Base-by-base conservation (phyloP, 2,797 vertebrate genomes). In the Ctenosaura bakeri region DNA sequence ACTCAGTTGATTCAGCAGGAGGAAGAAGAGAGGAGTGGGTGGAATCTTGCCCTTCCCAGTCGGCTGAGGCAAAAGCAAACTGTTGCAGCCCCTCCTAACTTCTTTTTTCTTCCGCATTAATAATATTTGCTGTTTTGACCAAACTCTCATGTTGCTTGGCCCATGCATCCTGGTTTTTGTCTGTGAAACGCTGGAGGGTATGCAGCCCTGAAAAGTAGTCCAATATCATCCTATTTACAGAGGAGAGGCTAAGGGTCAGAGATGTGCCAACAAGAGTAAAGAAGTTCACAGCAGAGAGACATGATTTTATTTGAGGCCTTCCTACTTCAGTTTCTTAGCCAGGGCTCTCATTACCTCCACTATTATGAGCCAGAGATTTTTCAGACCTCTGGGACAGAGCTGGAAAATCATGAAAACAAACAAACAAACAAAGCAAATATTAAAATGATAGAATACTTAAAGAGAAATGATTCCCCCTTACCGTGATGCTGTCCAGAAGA, bases 401-500 rank as follows among this genome's bases (percentile, higher is more conserved):
- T 80, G 32, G 13, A 24, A 32, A 82, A n/a, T 18, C 18, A 7
- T 32, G 20, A 29, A 84, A 64, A 6, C 50, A 82, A 83, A 16
- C 32, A 62, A 29, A 74, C 35, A 35, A 32, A 26, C 14, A 62
- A 62, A 83, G 35, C 18, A 71, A 78, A 83, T 69, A 56, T 22
- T 46, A 13, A 77, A 79, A 81, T 26, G 26, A 83, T n/a, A 83
- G 42, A 77, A 77, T 14, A 79, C 50, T 64, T 13, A 38, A 38
- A 79, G 46, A 66, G 80, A 80, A 52, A 83, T 59, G 71, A 77
- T 59, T 22, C 54, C 32, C 26, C 3, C n/a, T 90, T 59, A 83
- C 38, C 20, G 73, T n/a, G 71, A 9, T 54, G 46, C 80, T 56
- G 35, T 69, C 59, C 29, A n/a, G 50, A 83, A 4, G 50, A 83